Evolutionary conservation across 2,888 invertebrate species (phyloP).

Genomic region (Watsonalla cultraria): DNA sequence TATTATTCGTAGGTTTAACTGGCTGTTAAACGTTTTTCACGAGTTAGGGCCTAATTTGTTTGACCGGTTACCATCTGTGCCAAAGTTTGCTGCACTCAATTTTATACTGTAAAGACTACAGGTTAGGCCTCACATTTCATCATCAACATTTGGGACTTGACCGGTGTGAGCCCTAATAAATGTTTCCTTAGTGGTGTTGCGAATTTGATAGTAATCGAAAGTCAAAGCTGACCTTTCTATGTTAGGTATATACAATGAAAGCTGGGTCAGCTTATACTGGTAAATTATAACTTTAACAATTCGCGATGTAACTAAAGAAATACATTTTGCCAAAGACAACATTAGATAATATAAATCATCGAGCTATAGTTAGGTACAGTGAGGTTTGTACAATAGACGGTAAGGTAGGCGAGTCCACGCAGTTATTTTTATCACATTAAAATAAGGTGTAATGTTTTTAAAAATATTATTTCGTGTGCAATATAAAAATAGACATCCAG

Average conservation of each 20-base stretch:
- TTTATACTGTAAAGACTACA: conserved; percentile 7
- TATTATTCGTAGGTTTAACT: conserved; percentile 6
- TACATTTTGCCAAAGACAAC: conserved; percentile 53
- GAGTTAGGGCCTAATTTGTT: conserved; percentile 36
- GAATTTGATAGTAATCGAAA: conserved; percentile 3
- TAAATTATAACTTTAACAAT: neutral
- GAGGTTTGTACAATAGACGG: conserved; percentile 55
- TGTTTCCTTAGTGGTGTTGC: conserved; percentile 11
- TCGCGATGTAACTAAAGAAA: conserved; percentile 16
- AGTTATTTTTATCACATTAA: conserved; percentile 23
- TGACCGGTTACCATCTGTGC: conserved; percentile 52
- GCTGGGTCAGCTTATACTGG: too few relatives aligned
- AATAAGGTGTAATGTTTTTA: conserved; percentile 25
- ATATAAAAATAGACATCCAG: conserved; percentile 15
- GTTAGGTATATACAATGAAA: neutral
- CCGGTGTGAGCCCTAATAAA: conserved; percentile 8
- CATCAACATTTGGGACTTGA: conserved; percentile 3
- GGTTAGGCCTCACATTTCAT: conserved; percentile 10
- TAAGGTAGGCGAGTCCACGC: conserved; percentile 31
- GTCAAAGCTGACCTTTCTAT: conserved; percentile 7
- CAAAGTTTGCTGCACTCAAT: conserved; percentile 39
- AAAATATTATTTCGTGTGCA: conserved; percentile 20
- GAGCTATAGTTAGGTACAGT: conserved; percentile 36
- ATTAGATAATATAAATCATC: conserved; percentile 33
- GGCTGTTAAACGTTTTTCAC: too few relatives aligned